Base-by-base conservation (phyloP, 2,113 vertebrate genomes). In the Pomatorhinus ruficollis region DNA sequence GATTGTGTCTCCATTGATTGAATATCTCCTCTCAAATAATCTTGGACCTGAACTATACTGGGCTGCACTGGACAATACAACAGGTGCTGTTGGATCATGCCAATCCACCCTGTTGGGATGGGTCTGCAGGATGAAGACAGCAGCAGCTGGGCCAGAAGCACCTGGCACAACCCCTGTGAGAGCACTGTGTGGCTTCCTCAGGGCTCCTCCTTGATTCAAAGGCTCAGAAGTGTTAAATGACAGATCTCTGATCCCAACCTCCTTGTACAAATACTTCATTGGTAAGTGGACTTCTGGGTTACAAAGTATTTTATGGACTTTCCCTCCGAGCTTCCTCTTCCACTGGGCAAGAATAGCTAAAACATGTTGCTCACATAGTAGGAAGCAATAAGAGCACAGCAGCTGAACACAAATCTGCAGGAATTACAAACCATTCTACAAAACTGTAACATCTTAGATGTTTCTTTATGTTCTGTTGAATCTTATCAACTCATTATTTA, bases 181-280 rank as follows among this genome's bases (percentile, higher is more conserved):
- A 61, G 54, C 50, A 21, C 24, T 7, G 7, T 7, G 19, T 1
- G 2, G 5, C 17, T 63, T 68, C 2, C 1, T 42, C 37, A 42
- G 49, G 52, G 42, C 56, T 80, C 63, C 47, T 8, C 0, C 2
- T 12, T 42, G 35, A 54, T 28, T 61, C 37, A 72, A 84, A 77
- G 45, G 44, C 54, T 59, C 68, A 56, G 53, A 83, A 79, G 21
- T 25, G 25, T 16, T 28, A 68, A 72, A 77, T 20, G 39, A 45
- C 53, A 47, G 28, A 37, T 24, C 33, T 72, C 49, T 23, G 35
- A 77, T 35, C 37, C 17, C 18, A 77, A 7, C 1, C 22, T 59
- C 30, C 33, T n/a, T 20, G 7, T 39, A n/a, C n/a, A 87, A 87
- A 53, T 12, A 50, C 39, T 52, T n/a, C 12, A 35, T 6, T 53